Evolutionary conservation across 2,113 vertebrate genomes (phyloP).

Genomic region (Paralichthys olivaceus): DNA sequence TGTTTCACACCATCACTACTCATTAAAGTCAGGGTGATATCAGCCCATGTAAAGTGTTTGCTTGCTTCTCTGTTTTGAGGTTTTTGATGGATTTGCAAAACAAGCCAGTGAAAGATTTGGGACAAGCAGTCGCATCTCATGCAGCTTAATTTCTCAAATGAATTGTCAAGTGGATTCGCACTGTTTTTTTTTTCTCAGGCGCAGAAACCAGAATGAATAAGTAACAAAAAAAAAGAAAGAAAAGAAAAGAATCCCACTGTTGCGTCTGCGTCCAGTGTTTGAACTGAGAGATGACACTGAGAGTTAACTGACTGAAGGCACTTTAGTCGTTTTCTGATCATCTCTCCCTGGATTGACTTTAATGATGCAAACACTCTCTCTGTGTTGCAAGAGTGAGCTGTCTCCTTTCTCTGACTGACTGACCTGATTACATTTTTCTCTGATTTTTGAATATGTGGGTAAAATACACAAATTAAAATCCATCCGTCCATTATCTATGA

Average conservation of each 20-base stretch:
- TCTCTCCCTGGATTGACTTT: conserved; percentile 51
- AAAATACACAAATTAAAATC: conserved; percentile 9
- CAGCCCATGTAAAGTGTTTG: conserved; percentile 16
- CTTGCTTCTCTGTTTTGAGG: conserved; percentile 26
- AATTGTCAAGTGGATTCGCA: conserved; percentile 47
- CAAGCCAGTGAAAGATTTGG: conserved; percentile 58
- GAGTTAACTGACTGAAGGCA: conserved; percentile 45
- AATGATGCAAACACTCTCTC: conserved; percentile 70
- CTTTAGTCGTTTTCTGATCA: conserved; percentile 60
- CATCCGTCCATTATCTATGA: not conserved
- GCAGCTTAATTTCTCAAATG: conserved; percentile 35
- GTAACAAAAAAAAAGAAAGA: conserved; percentile 29
- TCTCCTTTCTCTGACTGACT: conserved; percentile 46
- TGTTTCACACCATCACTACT: conserved; percentile 33
- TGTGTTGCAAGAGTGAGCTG: conserved; percentile 53
- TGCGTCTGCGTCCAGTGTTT: not conserved
- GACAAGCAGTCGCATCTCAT: conserved; percentile 30
- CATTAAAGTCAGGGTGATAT: conserved; percentile 45
- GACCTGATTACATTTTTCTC: conserved; percentile 27
- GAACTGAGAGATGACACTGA: conserved; percentile 34
- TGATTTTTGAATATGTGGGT: conserved; percentile 1
- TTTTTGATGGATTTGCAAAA: conserved; percentile 40
- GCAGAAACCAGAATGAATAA: conserved; percentile 31
- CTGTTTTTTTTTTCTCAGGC: not conserved
- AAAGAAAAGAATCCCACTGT: conserved; percentile 10